Evolutionary conservation across 2,888 invertebrate genomes (phyloP).

Genomic region (Mesochorus sp.): DNA sequence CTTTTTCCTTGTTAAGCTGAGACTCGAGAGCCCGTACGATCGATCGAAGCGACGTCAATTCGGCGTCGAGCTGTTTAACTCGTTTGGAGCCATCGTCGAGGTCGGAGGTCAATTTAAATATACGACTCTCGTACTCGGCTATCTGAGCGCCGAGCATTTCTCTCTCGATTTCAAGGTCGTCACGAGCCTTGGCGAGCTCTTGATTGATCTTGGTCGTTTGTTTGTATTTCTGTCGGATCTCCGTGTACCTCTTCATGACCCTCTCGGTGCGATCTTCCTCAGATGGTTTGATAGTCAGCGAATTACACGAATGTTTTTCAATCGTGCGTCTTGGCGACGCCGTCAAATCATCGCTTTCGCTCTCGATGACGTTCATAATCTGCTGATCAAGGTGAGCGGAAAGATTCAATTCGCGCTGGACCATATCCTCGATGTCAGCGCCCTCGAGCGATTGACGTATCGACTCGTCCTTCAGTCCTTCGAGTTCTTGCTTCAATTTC

Average conservation of each 20-base stretch:
- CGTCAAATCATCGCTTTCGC: constrained; percentile 73
- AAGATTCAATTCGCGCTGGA: constrained; percentile 85
- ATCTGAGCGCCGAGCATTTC: constrained; percentile 77
- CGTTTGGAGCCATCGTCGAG: constrained; percentile 75
- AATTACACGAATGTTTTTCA: constrained; percentile 65
- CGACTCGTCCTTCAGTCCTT: constrained; percentile 64
- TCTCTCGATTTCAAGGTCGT: constrained; percentile 75
- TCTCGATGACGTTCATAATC: constrained; percentile 84
- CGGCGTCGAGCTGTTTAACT: constrained; percentile 72
- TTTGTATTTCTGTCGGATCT: constrained; percentile 66
- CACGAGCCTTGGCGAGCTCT: constrained; percentile 73
- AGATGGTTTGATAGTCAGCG: constrained; percentile 65
- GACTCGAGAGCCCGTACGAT: constrained; percentile 72
- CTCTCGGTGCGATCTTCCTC: constrained; percentile 66
- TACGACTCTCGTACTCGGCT: constrained; percentile 76
- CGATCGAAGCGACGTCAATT: constrained; percentile 73
- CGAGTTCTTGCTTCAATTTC: constrained; percentile 76
- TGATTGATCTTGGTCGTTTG: constrained; percentile 73
- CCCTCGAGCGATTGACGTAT: constrained; percentile 68
- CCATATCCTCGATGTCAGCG: constrained; percentile 79
- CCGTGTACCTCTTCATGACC: constrained; percentile 67
- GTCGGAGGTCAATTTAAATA: constrained; percentile 75
- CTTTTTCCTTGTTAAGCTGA: constrained; percentile 73
- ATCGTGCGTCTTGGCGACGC: constrained; percentile 31
- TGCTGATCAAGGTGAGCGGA: constrained; percentile 85